phyloP scores from a whole-genome alignment of 2,888 invertebrate genomes.

The Sussaba pulchella region DNA sequence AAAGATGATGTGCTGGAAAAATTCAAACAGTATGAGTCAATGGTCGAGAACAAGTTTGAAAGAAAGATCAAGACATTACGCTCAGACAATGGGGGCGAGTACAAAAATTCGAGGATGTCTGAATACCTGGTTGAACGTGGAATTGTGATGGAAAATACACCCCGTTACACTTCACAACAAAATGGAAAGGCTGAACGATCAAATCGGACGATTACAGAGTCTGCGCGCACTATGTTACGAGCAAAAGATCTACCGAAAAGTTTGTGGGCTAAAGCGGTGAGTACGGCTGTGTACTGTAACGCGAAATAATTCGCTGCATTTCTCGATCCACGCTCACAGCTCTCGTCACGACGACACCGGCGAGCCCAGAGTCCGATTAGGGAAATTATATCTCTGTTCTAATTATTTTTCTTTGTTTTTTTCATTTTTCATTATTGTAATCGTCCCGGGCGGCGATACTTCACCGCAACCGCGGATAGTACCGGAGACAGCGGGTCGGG shows the following conservation, averaged over 20 bases:
- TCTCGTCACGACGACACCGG: no score
- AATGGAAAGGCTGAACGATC: slow-evolving; percentile 60
- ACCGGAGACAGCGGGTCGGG: no score
- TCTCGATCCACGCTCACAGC: no score
- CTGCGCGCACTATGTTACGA: slow-evolving; percentile 59
- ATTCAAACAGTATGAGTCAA: slow-evolving; percentile 38
- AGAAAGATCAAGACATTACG: slow-evolving; percentile 40
- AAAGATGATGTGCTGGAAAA: slow-evolving; percentile 60
- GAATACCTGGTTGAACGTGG: slow-evolving; percentile 35
- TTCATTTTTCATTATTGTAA: no score
- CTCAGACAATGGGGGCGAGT: slow-evolving; percentile 63
- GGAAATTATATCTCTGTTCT: no score
- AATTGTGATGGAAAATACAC: slow-evolving; percentile 36
- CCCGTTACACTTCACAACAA: slow-evolving; percentile 62
- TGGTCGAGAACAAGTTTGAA: slow-evolving; percentile 48
- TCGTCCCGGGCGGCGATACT: no score
- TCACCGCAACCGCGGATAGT: no score
- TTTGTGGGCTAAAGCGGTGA: slow-evolving; percentile 70
- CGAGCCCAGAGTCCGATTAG: no score
- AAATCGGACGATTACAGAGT: slow-evolving; percentile 61
- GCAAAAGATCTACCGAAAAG: slow-evolving; percentile 42
- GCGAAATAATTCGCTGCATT: no score
- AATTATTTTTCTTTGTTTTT: no score
- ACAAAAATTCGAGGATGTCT: slow-evolving; percentile 38
- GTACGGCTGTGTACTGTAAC: slow-evolving; percentile 71